These are phyloP conservation scores for Temnothorax ravouxi DNA, from an alignment of 2,888 invertebrate genomes.

Conservation along the genomic window DNA sequence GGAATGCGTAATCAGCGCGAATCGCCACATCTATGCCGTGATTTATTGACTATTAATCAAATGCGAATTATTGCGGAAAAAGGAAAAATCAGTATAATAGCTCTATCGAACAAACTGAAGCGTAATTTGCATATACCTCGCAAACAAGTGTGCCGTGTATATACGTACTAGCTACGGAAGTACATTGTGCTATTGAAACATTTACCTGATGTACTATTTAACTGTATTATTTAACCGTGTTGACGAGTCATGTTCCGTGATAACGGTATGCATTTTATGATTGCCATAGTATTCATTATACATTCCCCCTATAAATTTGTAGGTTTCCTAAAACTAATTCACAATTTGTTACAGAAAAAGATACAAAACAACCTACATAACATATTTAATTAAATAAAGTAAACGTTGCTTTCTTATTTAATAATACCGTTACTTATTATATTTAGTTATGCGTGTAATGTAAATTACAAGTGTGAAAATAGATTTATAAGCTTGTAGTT, in stretches of 20 bases:
- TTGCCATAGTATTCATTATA: background rate
- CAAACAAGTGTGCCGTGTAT: background rate
- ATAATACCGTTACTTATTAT: background rate
- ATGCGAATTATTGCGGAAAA: conserved; percentile 33
- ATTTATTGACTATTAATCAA: conserved; percentile 61
- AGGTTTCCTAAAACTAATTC: background rate
- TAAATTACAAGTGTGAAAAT: conserved; percentile 23
- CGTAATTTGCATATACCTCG: background rate
- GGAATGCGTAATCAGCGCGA: conserved; percentile 53
- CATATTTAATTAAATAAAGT: background rate
- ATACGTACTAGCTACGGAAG: background rate
- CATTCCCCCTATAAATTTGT: background rate
- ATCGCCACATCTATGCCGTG: conserved; percentile 32
- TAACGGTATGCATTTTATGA: background rate
- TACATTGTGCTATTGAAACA: conserved; percentile 5
- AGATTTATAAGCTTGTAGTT: conserved; percentile 12
- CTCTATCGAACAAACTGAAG: conserved; percentile 39
- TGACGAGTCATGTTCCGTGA: background rate
- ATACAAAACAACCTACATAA: background rate
- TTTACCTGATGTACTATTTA: conserved; percentile 4
- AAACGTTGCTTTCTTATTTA: background rate
- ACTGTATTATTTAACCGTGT: background rate
- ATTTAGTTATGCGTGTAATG: background rate
- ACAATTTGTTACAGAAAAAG: background rate
- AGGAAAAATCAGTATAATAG: conserved; percentile 20